Evolutionary conservation across 2,113 vertebrate species (phyloP).

Genomic region (Macaca nemestrina): DNA sequence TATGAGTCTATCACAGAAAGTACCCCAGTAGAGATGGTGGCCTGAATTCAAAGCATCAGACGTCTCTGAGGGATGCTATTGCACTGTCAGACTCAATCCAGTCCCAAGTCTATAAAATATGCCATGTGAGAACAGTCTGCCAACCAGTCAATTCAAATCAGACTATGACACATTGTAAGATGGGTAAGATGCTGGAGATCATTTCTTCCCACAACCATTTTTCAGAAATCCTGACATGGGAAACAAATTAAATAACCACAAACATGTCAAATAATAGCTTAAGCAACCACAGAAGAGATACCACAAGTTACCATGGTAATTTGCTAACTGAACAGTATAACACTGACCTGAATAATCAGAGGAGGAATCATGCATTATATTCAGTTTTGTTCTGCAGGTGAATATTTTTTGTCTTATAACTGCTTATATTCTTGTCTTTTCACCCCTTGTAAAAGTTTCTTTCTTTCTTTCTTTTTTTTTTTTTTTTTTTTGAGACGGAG

Average conservation of each 20-base stretch:
- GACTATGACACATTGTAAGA: not conserved
- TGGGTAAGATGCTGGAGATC: not conserved
- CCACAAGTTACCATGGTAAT: not conserved
- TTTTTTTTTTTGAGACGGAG: too few species aligned
- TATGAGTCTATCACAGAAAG: not conserved
- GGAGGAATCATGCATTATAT: not conserved
- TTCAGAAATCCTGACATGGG: not conserved
- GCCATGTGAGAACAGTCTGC: not conserved
- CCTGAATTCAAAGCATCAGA: not conserved
- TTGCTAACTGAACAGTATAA: not conserved
- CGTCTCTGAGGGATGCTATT: not conserved
- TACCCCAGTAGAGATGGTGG: not conserved
- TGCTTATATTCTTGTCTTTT: slow-evolving; percentile 21
- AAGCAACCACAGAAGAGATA: not conserved
- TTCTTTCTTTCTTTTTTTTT: too few species aligned
- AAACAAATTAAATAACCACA: not conserved
- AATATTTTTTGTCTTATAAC: not conserved
- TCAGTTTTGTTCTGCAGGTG: not conserved
- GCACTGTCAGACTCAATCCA: not conserved
- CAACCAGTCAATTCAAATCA: not conserved
- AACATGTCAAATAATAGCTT: not conserved
- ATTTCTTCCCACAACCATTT: not conserved
- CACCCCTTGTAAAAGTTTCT: not conserved
- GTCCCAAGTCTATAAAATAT: not conserved
- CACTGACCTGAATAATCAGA: not conserved